Percentiles rank a stretch among this genome's conserved stretches.
phyloP scores from a whole-genome alignment of 2,888 invertebrate genomes.

The Polyommatus icarus region DNA sequence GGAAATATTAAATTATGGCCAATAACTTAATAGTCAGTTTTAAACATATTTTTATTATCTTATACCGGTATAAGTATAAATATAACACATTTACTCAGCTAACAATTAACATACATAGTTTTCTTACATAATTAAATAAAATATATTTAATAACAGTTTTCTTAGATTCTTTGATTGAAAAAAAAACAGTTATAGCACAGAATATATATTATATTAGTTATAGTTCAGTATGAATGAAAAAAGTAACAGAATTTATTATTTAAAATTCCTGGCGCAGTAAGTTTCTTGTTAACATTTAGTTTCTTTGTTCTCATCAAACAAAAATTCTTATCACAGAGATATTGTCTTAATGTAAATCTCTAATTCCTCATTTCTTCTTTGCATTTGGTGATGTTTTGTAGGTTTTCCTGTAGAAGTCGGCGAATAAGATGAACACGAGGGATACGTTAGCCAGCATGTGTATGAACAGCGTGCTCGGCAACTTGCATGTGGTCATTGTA shows the following conservation, averaged over 20 bases:
- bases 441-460: background rate
- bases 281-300: background rate
- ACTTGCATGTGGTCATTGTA: background rate
- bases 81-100: background rate
- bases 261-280: background rate
- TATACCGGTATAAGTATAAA: background rate
- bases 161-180: background rate
- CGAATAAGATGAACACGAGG: conserved; percentile 7
- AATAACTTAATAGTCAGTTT: background rate
- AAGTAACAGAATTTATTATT: background rate
- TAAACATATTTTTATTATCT: background rate
- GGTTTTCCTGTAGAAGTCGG: conserved; percentile 19
- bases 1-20: background rate
- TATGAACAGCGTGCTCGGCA: background rate
- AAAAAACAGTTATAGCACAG: no score
- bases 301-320: background rate
- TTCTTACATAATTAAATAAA: background rate
- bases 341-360: background rate
- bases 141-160: background rate
- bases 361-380: background rate
- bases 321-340: background rate
- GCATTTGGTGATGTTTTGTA: background rate
- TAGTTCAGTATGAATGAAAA: no score
- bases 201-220: no score
- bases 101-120: background rate